Base-by-base conservation (phyloP, 1,140 invertebrate species). In the Ceratosolen fusciceps region DNA sequence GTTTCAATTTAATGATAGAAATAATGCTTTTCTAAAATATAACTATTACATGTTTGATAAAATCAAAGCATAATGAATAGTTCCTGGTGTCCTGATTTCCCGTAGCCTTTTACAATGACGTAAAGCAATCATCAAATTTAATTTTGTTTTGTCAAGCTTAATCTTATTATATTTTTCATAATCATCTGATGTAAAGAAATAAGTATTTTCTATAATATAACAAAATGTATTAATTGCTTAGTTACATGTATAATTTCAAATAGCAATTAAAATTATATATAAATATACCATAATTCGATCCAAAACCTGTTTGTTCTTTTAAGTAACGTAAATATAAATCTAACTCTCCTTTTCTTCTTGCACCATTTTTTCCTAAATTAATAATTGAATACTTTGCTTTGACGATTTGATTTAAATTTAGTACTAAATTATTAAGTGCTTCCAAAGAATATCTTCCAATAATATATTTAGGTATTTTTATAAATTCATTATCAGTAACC, bases 181-280 rank as follows among this genome's bases (percentile, higher is more conserved):
- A 86, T 90, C 89, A 31, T 87, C 85, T 10, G 81, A 83, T 0
- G 86, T 89, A 65, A 90, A 90, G 43, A 90, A 90, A 10, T 86
- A 84, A 21, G 85, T 75, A 31, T 80, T 82, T 70, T 84, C 88
- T 89, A 65, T 77, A 87, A 88, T 1, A 74, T 43, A 67, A 65
- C 72, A 77, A 73, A 81, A 58, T 54, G 62, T 79, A 78, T 65
- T 47, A 81, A 7, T 67, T 73, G 26, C 65, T 62, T 80, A 68
- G 14, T 74, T 29, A 68, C 77, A 60, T 60, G 80, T n/a, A 34
- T 80, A 67, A 54, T 60, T 56, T 68, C 21, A 52, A 74, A 37
- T 49, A 77, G 56, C 72, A 73, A 21, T 0, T 1, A 73, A 70
- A 70, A 74, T 65, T 47, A 62, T 39, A 47, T 78, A 12, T 8